Conservation (phyloP, 92 coral and sea anemone species). For the Muricea muricata region DNA sequence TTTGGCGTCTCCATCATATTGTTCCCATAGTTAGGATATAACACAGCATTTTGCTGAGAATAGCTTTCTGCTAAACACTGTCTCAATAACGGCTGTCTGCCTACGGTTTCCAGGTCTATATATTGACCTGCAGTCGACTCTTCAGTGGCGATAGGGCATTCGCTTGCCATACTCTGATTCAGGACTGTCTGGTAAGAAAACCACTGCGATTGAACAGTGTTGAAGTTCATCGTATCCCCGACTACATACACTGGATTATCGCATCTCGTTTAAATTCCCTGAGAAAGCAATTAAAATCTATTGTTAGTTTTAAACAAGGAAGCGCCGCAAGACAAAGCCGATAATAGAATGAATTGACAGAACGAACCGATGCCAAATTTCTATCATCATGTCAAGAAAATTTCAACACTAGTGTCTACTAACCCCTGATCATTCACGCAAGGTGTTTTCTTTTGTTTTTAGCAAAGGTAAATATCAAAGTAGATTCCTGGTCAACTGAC, state of each 20-base stretch:
- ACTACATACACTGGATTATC: not conserved
- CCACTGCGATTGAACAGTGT: not conserved
- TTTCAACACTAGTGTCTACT: not conserved
- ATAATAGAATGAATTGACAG: slow-evolving; percentile 2
- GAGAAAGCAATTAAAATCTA: slow-evolving; percentile 16
- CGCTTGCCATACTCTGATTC: not conserved
- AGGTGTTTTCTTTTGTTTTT: not conserved
- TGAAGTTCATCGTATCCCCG: not conserved
- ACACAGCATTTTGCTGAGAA: not conserved
- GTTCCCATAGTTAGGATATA: not conserved
- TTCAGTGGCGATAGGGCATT: not conserved
- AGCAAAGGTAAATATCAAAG: not conserved
- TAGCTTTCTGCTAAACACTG: not conserved
- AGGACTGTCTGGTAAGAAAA: not conserved
- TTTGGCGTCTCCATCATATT: not conserved
- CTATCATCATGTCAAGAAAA: not conserved
- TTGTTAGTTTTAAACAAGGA: slow-evolving; percentile 16
- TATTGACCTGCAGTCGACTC: slow-evolving; percentile 5
- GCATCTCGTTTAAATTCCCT: not conserved
- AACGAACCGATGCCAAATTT: not conserved
- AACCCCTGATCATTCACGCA: not conserved
- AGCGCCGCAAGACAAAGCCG: slow-evolving; percentile 16
- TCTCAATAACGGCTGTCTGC: not conserved
- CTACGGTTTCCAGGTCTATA: not conserved
- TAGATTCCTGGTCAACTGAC: not conserved